A percentile compares a stretch with the other conserved stretches of the same genome.
Conservation (phyloP, 2,888 invertebrate species). For the Apamea monoglypha region DNA sequence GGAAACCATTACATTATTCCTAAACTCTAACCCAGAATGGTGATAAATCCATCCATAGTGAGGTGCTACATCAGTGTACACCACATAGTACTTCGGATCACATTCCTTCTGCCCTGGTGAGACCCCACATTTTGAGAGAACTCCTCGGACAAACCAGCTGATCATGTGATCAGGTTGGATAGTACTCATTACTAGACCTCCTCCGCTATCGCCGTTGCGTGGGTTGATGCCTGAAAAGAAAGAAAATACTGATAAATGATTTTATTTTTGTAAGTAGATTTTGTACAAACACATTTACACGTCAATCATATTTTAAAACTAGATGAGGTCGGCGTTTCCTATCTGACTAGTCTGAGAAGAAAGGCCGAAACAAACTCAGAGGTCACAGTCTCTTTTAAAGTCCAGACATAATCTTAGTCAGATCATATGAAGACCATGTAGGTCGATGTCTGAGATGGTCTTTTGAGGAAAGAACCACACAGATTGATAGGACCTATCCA, state of each 20-base stretch:
- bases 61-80: constrained; percentile 84
- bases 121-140: constrained; percentile 84
- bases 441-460: too few relatives aligned
- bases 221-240: constrained; percentile 86
- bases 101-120: constrained; percentile 74
- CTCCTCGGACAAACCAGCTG: constrained; percentile 84
- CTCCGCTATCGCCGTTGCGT: constrained; percentile 92
- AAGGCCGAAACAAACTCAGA: too few relatives aligned
- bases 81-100: constrained; percentile 81
- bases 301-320: too few relatives aligned
- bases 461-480: too few relatives aligned
- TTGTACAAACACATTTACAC: too few relatives aligned
- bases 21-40: constrained; percentile 78
- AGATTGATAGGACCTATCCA: too few relatives aligned
- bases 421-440: too few relatives aligned
- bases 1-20: constrained; percentile 69
- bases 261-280: too few relatives aligned
- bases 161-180: constrained; percentile 80
- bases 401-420: too few relatives aligned
- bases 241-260: neutral
- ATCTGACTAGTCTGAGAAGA: too few relatives aligned
- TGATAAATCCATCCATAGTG: constrained; percentile 86
- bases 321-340: too few relatives aligned
- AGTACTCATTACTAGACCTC: constrained; percentile 88
- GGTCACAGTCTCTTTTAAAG: too few relatives aligned